Percentiles rank a stretch among this genome's conserved stretches.
phyloP scores from a whole-genome alignment of 1,140 invertebrate species.

The Euura saliciscinereae region DNA sequence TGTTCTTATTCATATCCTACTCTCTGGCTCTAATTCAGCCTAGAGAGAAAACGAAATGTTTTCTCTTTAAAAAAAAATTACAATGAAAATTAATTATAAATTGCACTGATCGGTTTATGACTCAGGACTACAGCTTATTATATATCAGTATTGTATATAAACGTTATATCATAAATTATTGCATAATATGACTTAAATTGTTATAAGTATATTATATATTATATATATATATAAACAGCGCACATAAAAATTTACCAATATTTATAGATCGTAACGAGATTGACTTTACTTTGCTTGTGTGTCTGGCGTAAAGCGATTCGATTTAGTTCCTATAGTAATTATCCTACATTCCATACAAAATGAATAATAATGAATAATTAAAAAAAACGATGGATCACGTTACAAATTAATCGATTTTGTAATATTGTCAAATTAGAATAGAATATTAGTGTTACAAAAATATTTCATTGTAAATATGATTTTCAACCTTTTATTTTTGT shows the following conservation, averaged over 20 bases:
- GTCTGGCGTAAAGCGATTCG: background rate
- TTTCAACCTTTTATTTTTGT: slow-evolving; percentile 4
- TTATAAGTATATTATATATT: background rate
- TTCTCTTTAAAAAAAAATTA: background rate
- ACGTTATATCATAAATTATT: slow-evolving; percentile 5
- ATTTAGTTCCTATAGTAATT: slow-evolving; percentile 11
- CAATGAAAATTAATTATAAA: background rate
- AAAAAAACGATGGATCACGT: background rate
- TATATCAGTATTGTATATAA: slow-evolving; percentile 5
- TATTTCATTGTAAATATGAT: slow-evolving; percentile 10
- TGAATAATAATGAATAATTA: background rate
- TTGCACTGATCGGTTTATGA: background rate
- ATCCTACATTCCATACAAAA: background rate
- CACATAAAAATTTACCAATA: background rate
- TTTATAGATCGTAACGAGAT: background rate
- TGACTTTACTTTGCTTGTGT: background rate
- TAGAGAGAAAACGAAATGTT: too few relatives aligned
- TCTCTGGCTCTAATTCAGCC: too few relatives aligned
- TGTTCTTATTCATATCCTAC: too few relatives aligned
- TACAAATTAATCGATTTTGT: slow-evolving; percentile 8
- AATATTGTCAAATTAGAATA: background rate
- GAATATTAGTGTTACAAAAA: background rate
- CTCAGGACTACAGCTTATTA: slow-evolving; percentile 4
- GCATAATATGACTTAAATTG: background rate
- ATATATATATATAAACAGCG: background rate